Percentiles rank a stretch among this genome's conserved stretches.
Evolutionary conservation across 2,888 invertebrate genomes (phyloP).

Genomic region (Coecobrya sp.): DNA sequence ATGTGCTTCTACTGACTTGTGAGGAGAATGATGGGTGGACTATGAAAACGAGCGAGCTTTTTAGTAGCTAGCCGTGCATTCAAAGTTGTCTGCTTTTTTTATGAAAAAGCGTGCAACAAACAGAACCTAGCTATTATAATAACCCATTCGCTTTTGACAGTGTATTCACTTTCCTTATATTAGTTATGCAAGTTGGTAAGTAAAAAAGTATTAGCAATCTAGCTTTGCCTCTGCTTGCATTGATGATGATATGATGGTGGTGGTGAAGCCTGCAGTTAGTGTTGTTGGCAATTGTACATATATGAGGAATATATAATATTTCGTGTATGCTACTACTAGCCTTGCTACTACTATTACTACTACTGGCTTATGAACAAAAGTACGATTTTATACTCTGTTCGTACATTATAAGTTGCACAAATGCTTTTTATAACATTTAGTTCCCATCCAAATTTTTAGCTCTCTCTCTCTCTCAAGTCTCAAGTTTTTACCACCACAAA

Average conservation of each 20-base stretch:
- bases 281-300: background rate
- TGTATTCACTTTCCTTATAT: constrained; percentile 21
- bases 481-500: constrained; percentile 61
- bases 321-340: background rate
- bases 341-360: background rate
- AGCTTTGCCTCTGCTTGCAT: constrained; percentile 31
- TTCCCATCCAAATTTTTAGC: constrained; percentile 72
- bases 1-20: constrained; percentile 23
- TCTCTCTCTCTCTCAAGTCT: constrained; percentile 41
- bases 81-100: constrained; percentile 63
- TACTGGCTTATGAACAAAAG: background rate
- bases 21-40: constrained; percentile 2
- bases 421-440: constrained; percentile 32
- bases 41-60: constrained; percentile 55
- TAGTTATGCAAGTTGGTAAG: constrained; percentile 39
- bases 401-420: constrained; percentile 18
- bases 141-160: constrained; percentile 60
- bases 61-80: constrained; percentile 52
- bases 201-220: constrained; percentile 54
- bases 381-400: background rate
- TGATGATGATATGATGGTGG: constrained; percentile 33
- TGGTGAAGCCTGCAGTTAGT: constrained; percentile 15
- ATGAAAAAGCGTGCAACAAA: constrained; percentile 38
- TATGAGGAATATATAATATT: background rate
- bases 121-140: constrained; percentile 34